phyloP scores from a whole-genome alignment of 2,888 invertebrate genomes.

The Nomada fucata region DNA sequence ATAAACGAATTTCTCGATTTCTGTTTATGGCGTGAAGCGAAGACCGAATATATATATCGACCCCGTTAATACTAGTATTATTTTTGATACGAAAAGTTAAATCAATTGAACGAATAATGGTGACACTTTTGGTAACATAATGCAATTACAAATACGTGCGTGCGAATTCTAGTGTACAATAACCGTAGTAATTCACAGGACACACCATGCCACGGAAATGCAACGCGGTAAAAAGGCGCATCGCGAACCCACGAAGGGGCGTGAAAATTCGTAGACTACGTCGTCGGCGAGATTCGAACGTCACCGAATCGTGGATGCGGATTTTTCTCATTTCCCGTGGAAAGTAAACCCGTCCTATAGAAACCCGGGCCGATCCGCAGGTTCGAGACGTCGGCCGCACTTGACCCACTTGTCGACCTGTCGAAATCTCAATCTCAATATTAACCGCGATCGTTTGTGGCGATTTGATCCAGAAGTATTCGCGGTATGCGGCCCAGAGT shows the following conservation, averaged over 20 bases:
- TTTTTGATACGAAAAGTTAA: too few species aligned
- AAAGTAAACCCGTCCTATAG: slow-evolving; percentile 38
- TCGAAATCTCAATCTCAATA: slow-evolving; percentile 65
- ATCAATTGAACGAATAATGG: too few species aligned
- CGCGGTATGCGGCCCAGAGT: slow-evolving; percentile 34
- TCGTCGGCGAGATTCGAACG: not conserved
- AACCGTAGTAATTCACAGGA: not conserved
- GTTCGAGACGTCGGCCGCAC: slow-evolving; percentile 58
- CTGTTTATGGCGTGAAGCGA: too few species aligned
- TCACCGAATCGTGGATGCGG: not conserved
- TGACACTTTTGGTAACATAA: too few species aligned
- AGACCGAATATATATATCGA: too few species aligned
- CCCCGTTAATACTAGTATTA: too few species aligned
- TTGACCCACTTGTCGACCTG: slow-evolving; percentile 72
- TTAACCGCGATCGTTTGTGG: slow-evolving; percentile 44
- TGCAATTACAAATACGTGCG: too few species aligned
- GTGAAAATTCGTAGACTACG: too few species aligned
- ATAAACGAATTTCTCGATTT: not conserved
- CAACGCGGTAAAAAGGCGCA: not conserved
- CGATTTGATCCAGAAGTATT: slow-evolving; percentile 48
- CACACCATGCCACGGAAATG: not conserved
- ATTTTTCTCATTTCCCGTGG: slow-evolving; percentile 47
- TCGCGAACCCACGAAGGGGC: too few species aligned
- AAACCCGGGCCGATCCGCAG: not conserved
- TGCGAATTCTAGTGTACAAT: too few species aligned